phyloP scores from a whole-genome alignment of 2,888 invertebrate genomes.

The Rotaria macrura region DNA sequence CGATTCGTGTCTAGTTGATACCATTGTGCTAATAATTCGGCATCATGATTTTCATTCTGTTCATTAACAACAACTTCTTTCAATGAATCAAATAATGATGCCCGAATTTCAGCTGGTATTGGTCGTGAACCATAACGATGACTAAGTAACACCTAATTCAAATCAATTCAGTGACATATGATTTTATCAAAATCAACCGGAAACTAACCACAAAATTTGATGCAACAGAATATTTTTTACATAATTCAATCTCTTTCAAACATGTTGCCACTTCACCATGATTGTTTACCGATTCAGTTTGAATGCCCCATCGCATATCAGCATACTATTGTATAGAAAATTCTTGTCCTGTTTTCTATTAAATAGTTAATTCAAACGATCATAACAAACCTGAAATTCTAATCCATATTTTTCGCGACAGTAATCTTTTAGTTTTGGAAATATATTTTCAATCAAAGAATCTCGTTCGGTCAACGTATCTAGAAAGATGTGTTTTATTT shows the following conservation, averaged over 20 bases:
- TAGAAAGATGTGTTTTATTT: too few species aligned
- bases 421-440: slow-evolving; percentile 4
- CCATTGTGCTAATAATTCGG: slow-evolving; percentile 35
- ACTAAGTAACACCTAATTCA: slow-evolving; percentile 22
- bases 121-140: slow-evolving; percentile 31
- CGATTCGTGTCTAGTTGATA: slow-evolving; percentile 43
- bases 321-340: not conserved
- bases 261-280: not conserved
- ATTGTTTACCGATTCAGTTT: not conserved
- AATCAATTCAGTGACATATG: not conserved
- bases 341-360: not conserved
- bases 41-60: not conserved
- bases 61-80: not conserved
- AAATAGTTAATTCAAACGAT: not conserved
- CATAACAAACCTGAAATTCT: not conserved
- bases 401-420: not conserved
- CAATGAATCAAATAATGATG: not conserved
- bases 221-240: not conserved
- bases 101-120: slow-evolving; percentile 18
- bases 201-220: not conserved
- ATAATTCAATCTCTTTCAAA: not conserved
- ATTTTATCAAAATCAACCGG: too few species aligned
- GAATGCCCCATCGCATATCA: slow-evolving; percentile 2
- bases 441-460: not conserved
- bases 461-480: not conserved